A percentile compares a stretch with the other conserved stretches of the same genome.
Conservation (phyloP, 2,888 invertebrate genomes). For the Ischnura elegans region DNA sequence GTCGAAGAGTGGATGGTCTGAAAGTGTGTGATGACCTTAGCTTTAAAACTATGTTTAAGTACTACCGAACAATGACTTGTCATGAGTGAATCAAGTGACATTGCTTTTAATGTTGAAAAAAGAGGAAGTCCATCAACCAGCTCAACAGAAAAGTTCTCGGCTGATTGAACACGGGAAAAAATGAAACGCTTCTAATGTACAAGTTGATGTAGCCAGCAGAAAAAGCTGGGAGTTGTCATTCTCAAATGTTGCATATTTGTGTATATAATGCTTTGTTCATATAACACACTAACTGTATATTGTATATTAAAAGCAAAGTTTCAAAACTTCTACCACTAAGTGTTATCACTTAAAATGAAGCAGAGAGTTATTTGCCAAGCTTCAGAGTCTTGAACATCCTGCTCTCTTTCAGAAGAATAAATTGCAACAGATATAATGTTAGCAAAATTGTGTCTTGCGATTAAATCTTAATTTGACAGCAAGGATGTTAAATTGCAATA, state of each 20-base stretch:
- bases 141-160: conserved; percentile 30
- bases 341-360: too few species aligned
- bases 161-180: conserved; percentile 51
- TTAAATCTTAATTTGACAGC: too few species aligned
- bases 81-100: neutral
- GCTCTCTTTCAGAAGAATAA: too few species aligned
- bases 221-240: neutral
- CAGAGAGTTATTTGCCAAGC: too few species aligned
- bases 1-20: too few species aligned
- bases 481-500: too few species aligned
- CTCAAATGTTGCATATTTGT: neutral
- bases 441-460: too few species aligned
- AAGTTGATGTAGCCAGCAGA: conserved; percentile 46
- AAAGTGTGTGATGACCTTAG: too few species aligned
- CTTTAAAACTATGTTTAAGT: too few species aligned
- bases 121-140: neutral
- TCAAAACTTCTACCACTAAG: neutral
- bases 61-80: neutral
- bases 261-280: neutral
- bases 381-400: too few species aligned
- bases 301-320: conserved; percentile 6
- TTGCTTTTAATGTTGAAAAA: neutral
- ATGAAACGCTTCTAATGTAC: conserved; percentile 58
- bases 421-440: too few species aligned
- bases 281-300: neutral